phyloP scores from a whole-genome alignment of 2,113 vertebrate species.

The Scomber colias region DNA sequence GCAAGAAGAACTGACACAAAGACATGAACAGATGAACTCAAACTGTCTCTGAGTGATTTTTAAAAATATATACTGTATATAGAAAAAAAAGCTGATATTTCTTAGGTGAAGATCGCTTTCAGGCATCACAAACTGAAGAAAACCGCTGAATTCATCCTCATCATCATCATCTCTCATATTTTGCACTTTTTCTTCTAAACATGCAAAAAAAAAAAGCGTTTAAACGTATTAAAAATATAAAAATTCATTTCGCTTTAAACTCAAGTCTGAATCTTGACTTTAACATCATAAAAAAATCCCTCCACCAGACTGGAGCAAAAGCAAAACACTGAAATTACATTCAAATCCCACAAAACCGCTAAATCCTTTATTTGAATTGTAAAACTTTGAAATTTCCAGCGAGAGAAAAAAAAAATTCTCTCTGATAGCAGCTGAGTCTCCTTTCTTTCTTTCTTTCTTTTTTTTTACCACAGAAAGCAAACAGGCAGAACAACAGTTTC shows the following conservation, averaged over 20 bases:
- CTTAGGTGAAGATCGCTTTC: neutral
- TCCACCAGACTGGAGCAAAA: neutral
- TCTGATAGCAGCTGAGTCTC: neutral
- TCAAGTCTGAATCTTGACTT: neutral
- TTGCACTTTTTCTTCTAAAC: neutral
- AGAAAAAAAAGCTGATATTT: neutral
- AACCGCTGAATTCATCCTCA: neutral
- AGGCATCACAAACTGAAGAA: neutral
- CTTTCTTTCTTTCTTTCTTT: too few species aligned
- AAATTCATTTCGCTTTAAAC: neutral
- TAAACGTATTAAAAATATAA: neutral
- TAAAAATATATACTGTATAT: too few species aligned
- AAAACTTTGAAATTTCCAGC: conserved; percentile 1
- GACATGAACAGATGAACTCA: neutral
- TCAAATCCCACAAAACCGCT: conserved; percentile 8
- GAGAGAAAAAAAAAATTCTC: neutral
- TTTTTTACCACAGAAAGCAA: neutral
- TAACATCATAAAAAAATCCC: neutral
- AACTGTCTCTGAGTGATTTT: neutral
- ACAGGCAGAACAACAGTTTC: conserved; percentile 1
- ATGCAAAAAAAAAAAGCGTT: neutral
- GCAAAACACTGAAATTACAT: neutral
- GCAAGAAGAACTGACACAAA: neutral
- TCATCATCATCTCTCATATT: too few species aligned
- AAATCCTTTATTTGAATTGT: neutral